Percentiles rank a stretch among this genome's conserved stretches.
phyloP scores from a whole-genome alignment of 1,140 invertebrate species.

The Homalodisca vitripennis region DNA sequence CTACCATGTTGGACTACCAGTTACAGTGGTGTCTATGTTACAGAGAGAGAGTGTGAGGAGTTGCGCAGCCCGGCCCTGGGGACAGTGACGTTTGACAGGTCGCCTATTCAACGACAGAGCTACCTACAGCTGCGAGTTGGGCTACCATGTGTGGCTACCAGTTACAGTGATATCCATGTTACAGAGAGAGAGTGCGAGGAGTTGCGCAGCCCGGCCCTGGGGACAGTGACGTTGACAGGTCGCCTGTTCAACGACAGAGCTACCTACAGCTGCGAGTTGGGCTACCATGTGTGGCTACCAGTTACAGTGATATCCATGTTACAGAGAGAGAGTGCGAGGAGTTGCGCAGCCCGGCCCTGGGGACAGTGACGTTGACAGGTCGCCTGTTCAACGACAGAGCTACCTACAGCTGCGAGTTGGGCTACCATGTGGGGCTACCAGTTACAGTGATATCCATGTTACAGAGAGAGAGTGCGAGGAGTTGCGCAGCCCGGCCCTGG shows the following conservation, averaged over 20 bases:
- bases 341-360: conserved; percentile 66
- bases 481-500: conserved; percentile 66
- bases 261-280: conserved; percentile 82
- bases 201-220: conserved; percentile 66
- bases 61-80: conserved; percentile 70
- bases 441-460: too few relatives aligned
- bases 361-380: conserved; percentile 68
- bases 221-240: conserved; percentile 68
- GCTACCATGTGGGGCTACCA: conserved; percentile 82
- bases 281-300: conserved; percentile 84
- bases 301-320: too few relatives aligned
- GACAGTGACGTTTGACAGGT: conserved; percentile 66
- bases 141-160: conserved; percentile 84
- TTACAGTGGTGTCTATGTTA: too few relatives aligned
- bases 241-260: conserved; percentile 76
- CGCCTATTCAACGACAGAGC: conserved; percentile 76
- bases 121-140: conserved; percentile 82
- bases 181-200: conserved; percentile 82
- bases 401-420: conserved; percentile 82
- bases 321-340: conserved; percentile 82
- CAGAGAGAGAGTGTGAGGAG: conserved; percentile 82
- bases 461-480: conserved; percentile 82
- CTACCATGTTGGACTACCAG: too few relatives aligned
- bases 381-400: conserved; percentile 76
- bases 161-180: too few relatives aligned